Base-by-base conservation (phyloP, 92 coral and sea anemone species). In the Epizoanthus fatuus region DNA sequence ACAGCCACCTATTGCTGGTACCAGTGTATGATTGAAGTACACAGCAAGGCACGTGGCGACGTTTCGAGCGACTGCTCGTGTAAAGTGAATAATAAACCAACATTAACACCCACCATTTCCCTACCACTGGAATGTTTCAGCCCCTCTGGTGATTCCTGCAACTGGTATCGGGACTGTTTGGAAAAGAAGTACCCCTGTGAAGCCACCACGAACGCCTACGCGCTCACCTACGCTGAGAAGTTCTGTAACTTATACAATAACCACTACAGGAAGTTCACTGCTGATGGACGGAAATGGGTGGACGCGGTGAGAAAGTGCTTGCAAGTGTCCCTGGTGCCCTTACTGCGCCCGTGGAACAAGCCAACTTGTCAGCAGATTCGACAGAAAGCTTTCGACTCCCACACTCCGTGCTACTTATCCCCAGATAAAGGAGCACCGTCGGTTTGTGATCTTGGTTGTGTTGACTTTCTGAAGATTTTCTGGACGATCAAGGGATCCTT, bases 11-110 rank as follows among this genome's bases (percentile, higher is more conserved):
- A 91, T 65, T 93, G 97, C 25, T 91, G 75, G 79, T 94, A 89
- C 83, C 93, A 92, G 73, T 94, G 97, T 65, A 94, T 94, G 97
- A 1, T 94, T 17, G 97, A 94, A 40, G 95, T 83, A n/a, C 75
- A 94, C 64, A 12, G 5, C 65, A 86, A 68, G 54, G 55, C 58
- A 0, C 3, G 10, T 25, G 97, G 97, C 58, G n/a, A 60, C 10
- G 90, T 94, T 16, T 49, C 81, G 3, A 64, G 52, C 0, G 86
- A 72, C 88, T 93, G 96, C 49, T 73, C 90, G 54, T 94, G 97
- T 73, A 35, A 71, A 4, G 84, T 85, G 2, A 7, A 17, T 39
- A 16, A 37, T 19, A 49, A 73, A 20, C 5, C n/a, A 2, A 66
- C 86, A 9, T n/a, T 38, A 19, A 51, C 47, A 6, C 85, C 81